Conservation (phyloP, 2,888 invertebrate species). For the Ctenicera cuprea region DNA sequence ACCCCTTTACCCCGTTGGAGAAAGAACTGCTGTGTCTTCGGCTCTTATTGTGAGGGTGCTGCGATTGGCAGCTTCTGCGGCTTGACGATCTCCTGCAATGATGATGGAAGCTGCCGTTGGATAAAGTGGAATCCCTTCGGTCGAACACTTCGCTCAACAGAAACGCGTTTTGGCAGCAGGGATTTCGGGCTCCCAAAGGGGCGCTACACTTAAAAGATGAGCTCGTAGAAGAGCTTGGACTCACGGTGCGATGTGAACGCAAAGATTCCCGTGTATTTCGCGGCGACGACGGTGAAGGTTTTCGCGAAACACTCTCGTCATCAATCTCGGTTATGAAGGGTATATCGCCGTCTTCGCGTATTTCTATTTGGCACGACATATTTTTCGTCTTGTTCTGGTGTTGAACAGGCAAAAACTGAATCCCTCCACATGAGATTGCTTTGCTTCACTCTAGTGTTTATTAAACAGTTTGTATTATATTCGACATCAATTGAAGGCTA, state of each 20-base stretch:
- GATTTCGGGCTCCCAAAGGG: conserved; percentile 1
- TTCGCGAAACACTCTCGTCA: conserved; percentile 14
- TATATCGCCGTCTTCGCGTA: conserved; percentile 35
- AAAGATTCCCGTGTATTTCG: conserved; percentile 21
- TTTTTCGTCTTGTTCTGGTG: conserved; percentile 7
- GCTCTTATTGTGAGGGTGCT: conserved; percentile 24
- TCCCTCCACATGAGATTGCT: conserved; percentile 28
- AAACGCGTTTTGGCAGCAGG: conserved; percentile 17
- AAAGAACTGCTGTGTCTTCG: conserved; percentile 30
- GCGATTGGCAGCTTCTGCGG: conserved; percentile 33
- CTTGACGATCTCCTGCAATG: conserved; percentile 25
- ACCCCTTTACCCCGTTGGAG: background rate
- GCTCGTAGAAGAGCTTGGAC: conserved; percentile 30
- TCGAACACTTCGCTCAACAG: conserved; percentile 13
- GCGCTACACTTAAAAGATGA: conserved; percentile 34
- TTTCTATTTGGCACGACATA: conserved; percentile 38
- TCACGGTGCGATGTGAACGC: conserved; percentile 26
- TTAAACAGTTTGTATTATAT: conserved; percentile 41
- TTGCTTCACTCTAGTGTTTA: conserved; percentile 34
- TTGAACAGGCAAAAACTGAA: conserved; percentile 33
- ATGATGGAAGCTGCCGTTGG: conserved; percentile 25
- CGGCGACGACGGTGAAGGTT: conserved; percentile 27
- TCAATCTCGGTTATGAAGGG: conserved; percentile 36
- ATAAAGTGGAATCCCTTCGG: conserved; percentile 33
- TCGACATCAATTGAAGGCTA: conserved; percentile 46